Evolutionary conservation across 1,140 invertebrate species (phyloP).

Genomic region (Eueides isabella): DNA sequence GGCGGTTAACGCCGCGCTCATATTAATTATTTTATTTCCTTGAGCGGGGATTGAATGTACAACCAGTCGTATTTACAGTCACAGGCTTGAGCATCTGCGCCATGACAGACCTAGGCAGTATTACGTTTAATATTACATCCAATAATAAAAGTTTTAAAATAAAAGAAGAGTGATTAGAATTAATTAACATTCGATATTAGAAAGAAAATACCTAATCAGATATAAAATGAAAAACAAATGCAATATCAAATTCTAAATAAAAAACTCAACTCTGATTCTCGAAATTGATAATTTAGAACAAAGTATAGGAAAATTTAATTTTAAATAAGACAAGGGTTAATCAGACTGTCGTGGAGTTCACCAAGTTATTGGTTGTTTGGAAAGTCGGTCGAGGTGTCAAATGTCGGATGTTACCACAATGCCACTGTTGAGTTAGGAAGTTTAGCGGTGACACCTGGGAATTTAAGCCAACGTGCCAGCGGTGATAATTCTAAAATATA

Average conservation of each 20-base stretch:
- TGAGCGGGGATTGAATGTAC: too few relatives aligned
- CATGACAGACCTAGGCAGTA: too few relatives aligned
- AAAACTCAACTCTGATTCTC: neutral
- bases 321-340: conserved; percentile 13
- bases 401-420: conserved; percentile 16
- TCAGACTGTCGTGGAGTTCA: conserved; percentile 10
- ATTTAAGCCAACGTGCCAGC: neutral
- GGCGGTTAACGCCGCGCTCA: too few relatives aligned
- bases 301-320: conserved; percentile 1
- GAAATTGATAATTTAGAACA: neutral
- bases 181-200: too few relatives aligned
- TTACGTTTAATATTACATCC: too few relatives aligned
- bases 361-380: conserved; percentile 15
- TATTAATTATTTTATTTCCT: too few relatives aligned
- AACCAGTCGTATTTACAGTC: too few relatives aligned
- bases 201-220: neutral
- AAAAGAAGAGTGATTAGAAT: too few relatives aligned
- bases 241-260: neutral
- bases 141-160: too few relatives aligned
- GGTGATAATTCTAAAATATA: neutral
- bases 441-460: conserved; percentile 19
- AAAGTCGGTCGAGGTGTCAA: conserved; percentile 16
- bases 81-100: too few relatives aligned
- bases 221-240: neutral
- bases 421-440: neutral